Evolutionary conservation across 2,113 vertebrate species (phyloP).

Genomic region (Callipepla californica): DNA sequence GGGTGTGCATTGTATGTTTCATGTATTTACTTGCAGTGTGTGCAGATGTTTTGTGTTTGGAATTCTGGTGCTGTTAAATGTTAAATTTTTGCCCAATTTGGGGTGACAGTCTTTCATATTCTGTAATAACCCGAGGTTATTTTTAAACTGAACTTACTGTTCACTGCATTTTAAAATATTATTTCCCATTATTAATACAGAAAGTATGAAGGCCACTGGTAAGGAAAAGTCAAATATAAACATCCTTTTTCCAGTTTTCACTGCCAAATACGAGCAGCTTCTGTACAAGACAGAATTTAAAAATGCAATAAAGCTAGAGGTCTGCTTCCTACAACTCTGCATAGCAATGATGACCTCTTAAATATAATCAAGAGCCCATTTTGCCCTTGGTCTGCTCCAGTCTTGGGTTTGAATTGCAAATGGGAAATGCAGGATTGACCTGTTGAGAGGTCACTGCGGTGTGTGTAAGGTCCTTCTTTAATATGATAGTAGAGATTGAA

Average conservation of each 20-base stretch:
- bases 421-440: slow-evolving; percentile 78
- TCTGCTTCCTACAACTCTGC: slow-evolving; percentile 78
- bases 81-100: slow-evolving; percentile 40
- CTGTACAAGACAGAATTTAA: slow-evolving; percentile 76
- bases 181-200: slow-evolving; percentile 64
- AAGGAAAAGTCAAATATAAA: slow-evolving; percentile 53
- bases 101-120: slow-evolving; percentile 35
- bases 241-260: slow-evolving; percentile 68
- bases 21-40: slow-evolving; percentile 23
- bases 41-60: slow-evolving; percentile 57
- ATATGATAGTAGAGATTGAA: slow-evolving; percentile 77
- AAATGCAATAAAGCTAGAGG: slow-evolving; percentile 76
- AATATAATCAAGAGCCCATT: slow-evolving; percentile 83
- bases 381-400: slow-evolving; percentile 79
- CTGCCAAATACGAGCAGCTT: slow-evolving; percentile 70
- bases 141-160: slow-evolving; percentile 68
- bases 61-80: slow-evolving; percentile 35
- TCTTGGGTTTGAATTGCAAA: slow-evolving; percentile 86
- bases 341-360: slow-evolving; percentile 81
- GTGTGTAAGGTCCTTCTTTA: slow-evolving; percentile 81
- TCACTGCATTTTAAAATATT: slow-evolving; percentile 56
- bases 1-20: slow-evolving; percentile 42
- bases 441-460: slow-evolving; percentile 78
- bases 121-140: slow-evolving; percentile 71
- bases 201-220: slow-evolving; percentile 39